Evolutionary conservation across 1,140 invertebrate genomes (phyloP).

Genomic region (Meloidogyne hapla): DNA sequence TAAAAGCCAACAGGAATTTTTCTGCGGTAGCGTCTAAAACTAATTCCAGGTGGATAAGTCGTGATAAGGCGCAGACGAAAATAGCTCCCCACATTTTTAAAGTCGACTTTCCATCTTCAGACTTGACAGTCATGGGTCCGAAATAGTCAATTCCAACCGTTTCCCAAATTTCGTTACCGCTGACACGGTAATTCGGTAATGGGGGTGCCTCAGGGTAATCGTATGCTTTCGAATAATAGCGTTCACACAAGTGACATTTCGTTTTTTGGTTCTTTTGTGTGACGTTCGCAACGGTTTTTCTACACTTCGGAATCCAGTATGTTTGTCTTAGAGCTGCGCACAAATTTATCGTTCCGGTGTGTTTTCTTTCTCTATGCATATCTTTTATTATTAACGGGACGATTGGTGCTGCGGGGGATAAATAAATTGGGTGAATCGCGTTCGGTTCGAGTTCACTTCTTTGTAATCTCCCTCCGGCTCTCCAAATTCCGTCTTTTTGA

Average conservation of each 20-base stretch:
- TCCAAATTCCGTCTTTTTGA: too few relatives aligned
- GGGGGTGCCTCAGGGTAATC: neutral
- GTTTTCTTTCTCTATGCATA: too few relatives aligned
- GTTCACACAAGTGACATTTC: neutral
- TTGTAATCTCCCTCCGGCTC: too few relatives aligned
- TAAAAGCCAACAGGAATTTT: too few relatives aligned
- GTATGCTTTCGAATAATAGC: neutral
- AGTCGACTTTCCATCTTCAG: neutral
- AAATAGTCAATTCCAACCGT: neutral
- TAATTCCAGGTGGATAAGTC: neutral
- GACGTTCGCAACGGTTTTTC: too few relatives aligned
- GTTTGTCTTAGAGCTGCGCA: neutral
- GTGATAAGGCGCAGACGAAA: neutral
- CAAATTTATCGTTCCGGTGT: neutral
- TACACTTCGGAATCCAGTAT: neutral
- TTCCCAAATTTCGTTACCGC: too few relatives aligned
- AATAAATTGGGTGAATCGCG: too few relatives aligned
- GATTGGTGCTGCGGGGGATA: too few relatives aligned
- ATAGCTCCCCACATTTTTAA: slow-evolving; percentile 2
- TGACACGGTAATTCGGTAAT: neutral
- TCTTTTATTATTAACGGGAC: too few relatives aligned
- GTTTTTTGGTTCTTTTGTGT: neutral
- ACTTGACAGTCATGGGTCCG: neutral
- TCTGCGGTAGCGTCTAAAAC: too few relatives aligned
- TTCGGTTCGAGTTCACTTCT: too few relatives aligned